Conservation (phyloP, 2,113 vertebrate species). For the Anoplopoma fimbria region DNA sequence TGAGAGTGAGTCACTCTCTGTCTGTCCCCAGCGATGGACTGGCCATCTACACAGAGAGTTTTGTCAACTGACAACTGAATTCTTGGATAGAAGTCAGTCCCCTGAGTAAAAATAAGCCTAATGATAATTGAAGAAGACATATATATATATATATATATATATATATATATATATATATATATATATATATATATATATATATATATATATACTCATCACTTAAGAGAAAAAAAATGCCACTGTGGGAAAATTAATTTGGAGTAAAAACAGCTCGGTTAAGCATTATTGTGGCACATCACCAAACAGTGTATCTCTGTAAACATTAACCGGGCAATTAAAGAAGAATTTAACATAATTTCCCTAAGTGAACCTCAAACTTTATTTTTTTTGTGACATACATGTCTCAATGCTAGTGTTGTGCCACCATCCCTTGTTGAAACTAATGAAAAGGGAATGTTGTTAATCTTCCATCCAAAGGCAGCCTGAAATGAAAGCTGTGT, state of each 20-base stretch:
- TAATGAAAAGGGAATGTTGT: constrained; percentile 60
- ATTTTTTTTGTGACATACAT: constrained; percentile 6
- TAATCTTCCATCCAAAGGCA: constrained; percentile 60
- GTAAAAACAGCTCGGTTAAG: not conserved
- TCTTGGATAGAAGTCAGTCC: not conserved
- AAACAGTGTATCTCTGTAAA: constrained; percentile 20
- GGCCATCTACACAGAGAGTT: not conserved
- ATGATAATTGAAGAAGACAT: constrained; percentile 14
- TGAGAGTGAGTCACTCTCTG: constrained; percentile 12
- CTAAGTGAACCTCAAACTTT: constrained; percentile 1
- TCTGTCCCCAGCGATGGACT: not conserved
- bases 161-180: too few relatives aligned
- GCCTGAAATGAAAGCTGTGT: constrained; percentile 58
- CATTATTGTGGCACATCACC: constrained; percentile 9
- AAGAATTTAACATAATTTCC: constrained; percentile 27
- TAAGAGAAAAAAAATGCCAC: not conserved
- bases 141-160: too few relatives aligned
- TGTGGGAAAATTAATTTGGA: not conserved
- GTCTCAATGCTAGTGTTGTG: constrained; percentile 19
- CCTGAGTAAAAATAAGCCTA: not conserved
- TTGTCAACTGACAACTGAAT: not conserved
- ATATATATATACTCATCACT: too few relatives aligned
- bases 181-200: too few relatives aligned
- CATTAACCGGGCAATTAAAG: constrained; percentile 34
- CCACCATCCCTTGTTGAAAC: constrained; percentile 51